Base-by-base conservation (phyloP, 1,140 invertebrate genomes). In the Dermatophagoides farinae region DNA sequence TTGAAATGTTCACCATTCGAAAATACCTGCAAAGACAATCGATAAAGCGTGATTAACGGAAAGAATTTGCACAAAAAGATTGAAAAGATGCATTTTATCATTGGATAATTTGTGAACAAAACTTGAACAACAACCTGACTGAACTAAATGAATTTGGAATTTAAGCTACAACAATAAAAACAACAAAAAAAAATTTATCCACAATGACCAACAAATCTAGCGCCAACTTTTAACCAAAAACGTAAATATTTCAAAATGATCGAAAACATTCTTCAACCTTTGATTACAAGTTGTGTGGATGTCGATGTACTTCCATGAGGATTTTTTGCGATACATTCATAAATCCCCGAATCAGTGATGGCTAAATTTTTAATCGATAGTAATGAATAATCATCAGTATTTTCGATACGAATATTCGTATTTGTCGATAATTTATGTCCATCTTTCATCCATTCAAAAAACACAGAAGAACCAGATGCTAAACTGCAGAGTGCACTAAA, bases 281-380 rank as follows among this genome's bases (percentile, higher is more conserved):
- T 60, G 20, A 60, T 44, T 4, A 39, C 2, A 43, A 54, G 46
- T 41, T 22, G 37, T 31, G 46, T 60, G 1, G 20, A 49, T 37
- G 18, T 46, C 6, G 20, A n/a, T 50, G 10, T 44, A 23, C 22
- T 49, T 12, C 58, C 58, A 43, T 31, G 38, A 14, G 46, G 22
- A 49, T 60, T 60, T n/a, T 47, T 14, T 6, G 39, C 58, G 23
- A 25, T 1, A 37, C 58, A 60, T 10, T 6, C 14, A 43, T 60
- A 60, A 31, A 5, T 60, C 1, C 58, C 58, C 2, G 46, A 47
- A 60, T 60, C 58, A 40, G 4, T 60, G 2, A 16, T 52, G 12
- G 9, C 5, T 12, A 60, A 10, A 9, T 47, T 11, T 39, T 37
- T 18, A 1, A 60, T 50, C 11, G 58, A 22, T 40, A 60, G 50